phyloP scores from a whole-genome alignment of 2,113 vertebrate species.

The Addax nasomaculatus region DNA sequence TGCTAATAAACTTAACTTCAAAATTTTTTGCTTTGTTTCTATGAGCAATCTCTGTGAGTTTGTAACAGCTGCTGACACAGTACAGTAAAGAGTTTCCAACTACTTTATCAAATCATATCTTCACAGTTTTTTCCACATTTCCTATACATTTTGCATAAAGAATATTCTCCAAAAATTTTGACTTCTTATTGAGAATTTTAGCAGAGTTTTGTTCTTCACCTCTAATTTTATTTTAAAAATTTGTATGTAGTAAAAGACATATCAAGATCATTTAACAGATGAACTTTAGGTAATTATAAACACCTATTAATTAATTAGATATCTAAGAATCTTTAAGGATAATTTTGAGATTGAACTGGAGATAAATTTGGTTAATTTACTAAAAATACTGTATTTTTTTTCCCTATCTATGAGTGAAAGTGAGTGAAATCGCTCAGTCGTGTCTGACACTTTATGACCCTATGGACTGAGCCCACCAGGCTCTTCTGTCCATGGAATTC shows the following conservation, averaged over 20 bases:
- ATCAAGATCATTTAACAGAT: background rate
- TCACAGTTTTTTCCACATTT: background rate
- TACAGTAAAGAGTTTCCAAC: background rate
- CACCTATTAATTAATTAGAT: background rate
- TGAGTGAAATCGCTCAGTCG: accelerated
- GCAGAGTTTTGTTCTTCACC: background rate
- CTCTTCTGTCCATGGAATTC: background rate
- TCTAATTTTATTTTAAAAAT: background rate
- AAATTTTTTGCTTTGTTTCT: background rate
- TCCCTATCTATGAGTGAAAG: background rate
- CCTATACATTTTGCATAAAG: background rate
- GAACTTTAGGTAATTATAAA: background rate
- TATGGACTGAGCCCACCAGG: background rate
- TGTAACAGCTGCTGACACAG: background rate
- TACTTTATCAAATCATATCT: background rate
- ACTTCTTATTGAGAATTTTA: constrained; percentile 24
- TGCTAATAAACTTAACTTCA: background rate
- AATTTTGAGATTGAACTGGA: background rate
- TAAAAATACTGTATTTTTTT: background rate
- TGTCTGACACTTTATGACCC: background rate
- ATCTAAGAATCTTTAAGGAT: background rate
- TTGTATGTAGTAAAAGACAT: background rate
- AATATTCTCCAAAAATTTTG: background rate
- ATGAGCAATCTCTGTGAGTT: background rate
- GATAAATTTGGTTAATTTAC: background rate